Percentiles rank a stretch among this genome's conserved stretches.
These are phyloP conservation scores for Crax fasciolata DNA, from an alignment of 2,797 vertebrate species.

Conservation along the genomic window DNA sequence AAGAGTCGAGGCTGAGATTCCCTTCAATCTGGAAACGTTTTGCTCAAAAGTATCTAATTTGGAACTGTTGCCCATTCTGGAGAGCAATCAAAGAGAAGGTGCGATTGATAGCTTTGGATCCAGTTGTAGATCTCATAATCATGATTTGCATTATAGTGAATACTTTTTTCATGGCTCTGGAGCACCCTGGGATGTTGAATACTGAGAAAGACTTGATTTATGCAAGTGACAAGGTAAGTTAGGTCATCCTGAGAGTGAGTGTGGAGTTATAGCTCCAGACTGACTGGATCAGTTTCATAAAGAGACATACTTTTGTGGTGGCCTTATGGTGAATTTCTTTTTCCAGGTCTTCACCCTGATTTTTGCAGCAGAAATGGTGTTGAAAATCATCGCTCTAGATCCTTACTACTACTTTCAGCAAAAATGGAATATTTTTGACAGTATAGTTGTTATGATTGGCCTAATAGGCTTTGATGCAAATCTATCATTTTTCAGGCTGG, in stretches of 20 bases:
- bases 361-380: constrained; percentile 81
- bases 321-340: background rate
- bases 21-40: constrained; percentile 86
- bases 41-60: constrained; percentile 88
- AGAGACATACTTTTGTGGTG: background rate
- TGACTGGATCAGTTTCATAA: background rate
- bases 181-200: constrained; percentile 82
- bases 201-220: constrained; percentile 82
- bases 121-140: constrained; percentile 90
- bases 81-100: constrained; percentile 85
- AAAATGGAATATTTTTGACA: constrained; percentile 84
- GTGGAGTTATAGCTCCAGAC: background rate
- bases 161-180: constrained; percentile 92
- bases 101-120: constrained; percentile 89
- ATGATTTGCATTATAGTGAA: constrained; percentile 93
- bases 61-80: constrained; percentile 90
- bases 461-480: constrained; percentile 21
- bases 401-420: constrained; percentile 83
- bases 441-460: constrained; percentile 75
- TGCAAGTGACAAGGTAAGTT: constrained; percentile 87
- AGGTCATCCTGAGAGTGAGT: background rate
- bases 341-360: constrained; percentile 79
- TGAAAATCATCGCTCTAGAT: constrained; percentile 83
- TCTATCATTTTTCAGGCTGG: constrained; percentile 62
- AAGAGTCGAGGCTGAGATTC: constrained; percentile 88